Base-by-base conservation (phyloP, 2,797 vertebrate species). In the Anniella stebbinsi region DNA sequence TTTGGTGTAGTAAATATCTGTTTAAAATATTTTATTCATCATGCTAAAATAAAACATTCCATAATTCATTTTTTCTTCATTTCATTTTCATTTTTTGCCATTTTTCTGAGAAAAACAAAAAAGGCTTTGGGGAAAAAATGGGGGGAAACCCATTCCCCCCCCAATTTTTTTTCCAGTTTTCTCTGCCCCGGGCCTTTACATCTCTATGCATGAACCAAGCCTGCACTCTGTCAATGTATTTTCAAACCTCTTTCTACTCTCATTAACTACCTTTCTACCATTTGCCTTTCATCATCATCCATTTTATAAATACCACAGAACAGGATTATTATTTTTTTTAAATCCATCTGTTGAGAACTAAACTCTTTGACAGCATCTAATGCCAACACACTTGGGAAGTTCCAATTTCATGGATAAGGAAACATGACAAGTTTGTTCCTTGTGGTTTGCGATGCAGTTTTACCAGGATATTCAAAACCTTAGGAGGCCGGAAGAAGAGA, bases 361-460 rank as follows among this genome's bases (percentile, higher is more conserved):
- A 92, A 84, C 85, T 84, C 18, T 91, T 94, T 91, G 38, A 7
- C 78, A 89, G 15, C 28, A 89, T 90, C 13, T 77, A 54, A 87
- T 54, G 45, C 69, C 90, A 66, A 89, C n/a, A 88, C 72, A 1
- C 76, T 86, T 28, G 45, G 75, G 0, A 36, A 95, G 72, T 0
- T 87, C 57, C 73, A n/a, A 90, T 90, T 76, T 48, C 89, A 21
- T 51, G 60, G 67, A 66, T 73, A 73, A 88, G 23, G 18, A 69
- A 92, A 90, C 92, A 67, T 9, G 57, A 87, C 51, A 10, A 25
- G 6, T 84, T 69, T 48, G n/a, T 83, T 76, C 4, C 48, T 76
- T 48, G 80, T 4, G 60, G 88, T 73, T 48, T 76, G 91, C 78
- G 8, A 15, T 9, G 17, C 87, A 91, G 38, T 89, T 91, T 77